Percentiles rank a stretch among this genome's conserved stretches.
Conservation (phyloP, 2,113 vertebrate species). For the Rhizomys pruinosus region DNA sequence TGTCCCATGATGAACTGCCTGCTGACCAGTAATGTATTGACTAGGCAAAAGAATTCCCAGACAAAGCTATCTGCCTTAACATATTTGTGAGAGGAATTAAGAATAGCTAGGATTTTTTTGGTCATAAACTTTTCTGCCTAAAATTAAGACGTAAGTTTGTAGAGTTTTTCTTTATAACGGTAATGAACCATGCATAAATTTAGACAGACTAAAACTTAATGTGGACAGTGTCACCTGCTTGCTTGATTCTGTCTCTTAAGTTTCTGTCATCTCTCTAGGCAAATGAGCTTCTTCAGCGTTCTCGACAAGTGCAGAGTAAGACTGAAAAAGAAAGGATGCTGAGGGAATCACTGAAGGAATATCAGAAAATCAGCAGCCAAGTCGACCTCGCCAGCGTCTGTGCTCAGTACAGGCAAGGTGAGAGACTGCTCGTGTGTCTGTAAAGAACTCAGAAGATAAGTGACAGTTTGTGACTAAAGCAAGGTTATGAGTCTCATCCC, state of each 20-base stretch:
- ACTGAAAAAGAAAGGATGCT: constrained; percentile 93
- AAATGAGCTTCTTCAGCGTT: constrained; percentile 96
- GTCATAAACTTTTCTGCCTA: constrained; percentile 74
- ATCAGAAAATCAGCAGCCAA: constrained; percentile 97
- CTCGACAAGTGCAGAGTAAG: constrained; percentile 95
- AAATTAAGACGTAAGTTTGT: constrained; percentile 77
- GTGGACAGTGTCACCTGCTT: background rate
- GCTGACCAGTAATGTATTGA: constrained; percentile 75
- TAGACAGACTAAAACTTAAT: constrained; percentile 18
- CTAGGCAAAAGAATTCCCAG: constrained; percentile 71
- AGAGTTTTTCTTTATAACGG: constrained; percentile 68
- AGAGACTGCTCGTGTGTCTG: constrained; percentile 8
- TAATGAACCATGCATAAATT: constrained; percentile 49
- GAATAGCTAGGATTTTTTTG: constrained; percentile 76
- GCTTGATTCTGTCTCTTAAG: constrained; percentile 14
- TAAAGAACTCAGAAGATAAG: background rate
- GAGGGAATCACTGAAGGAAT: constrained; percentile 94
- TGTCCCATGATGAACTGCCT: constrained; percentile 50
- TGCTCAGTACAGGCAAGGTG: constrained; percentile 96
- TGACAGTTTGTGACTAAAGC: background rate
- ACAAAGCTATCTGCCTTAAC: constrained; percentile 70
- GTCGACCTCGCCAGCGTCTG: constrained; percentile 95
- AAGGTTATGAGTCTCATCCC: background rate
- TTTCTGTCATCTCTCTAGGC: constrained; percentile 87
- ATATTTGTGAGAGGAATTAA: constrained; percentile 72